Percentiles rank a stretch among this genome's conserved stretches.
These are phyloP conservation scores for Zoroaster sp. DNA, from an alignment of 53 echinoderm and acorn worm genomes.

Conservation along the genomic window DNA sequence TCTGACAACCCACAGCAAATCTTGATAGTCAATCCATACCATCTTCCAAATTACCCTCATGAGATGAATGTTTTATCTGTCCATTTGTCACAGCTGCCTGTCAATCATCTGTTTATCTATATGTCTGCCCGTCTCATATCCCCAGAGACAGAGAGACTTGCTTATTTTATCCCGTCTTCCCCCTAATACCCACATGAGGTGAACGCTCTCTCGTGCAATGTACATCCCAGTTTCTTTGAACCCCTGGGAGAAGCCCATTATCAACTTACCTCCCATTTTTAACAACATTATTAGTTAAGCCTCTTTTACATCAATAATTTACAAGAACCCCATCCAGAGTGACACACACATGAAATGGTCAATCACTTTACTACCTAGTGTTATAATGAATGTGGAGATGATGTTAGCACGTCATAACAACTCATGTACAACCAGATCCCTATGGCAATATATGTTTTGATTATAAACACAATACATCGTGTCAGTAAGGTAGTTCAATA, in stretches of 20 bases:
- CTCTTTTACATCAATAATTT: not conserved
- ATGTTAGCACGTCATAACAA: not conserved
- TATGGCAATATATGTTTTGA: not conserved
- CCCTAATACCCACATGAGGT: not conserved
- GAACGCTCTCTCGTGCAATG: not conserved
- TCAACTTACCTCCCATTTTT: conserved; percentile 7
- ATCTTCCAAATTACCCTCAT: too few species aligned
- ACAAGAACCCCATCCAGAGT: not conserved
- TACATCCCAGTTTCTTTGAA: not conserved
- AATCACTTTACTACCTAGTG: not conserved
- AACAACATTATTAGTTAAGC: not conserved
- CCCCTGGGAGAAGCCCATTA: conserved; percentile 19
- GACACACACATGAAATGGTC: not conserved
- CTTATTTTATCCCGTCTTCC: not conserved
- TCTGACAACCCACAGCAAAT: too few species aligned
- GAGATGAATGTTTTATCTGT: too few species aligned
- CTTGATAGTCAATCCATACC: too few species aligned
- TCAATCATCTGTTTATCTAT: not conserved
- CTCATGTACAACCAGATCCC: conserved; percentile 6
- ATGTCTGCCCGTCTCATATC: not conserved
- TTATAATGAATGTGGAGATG: not conserved
- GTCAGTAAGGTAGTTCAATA: not conserved
- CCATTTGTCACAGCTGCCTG: not conserved
- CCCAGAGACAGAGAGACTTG: too few species aligned
- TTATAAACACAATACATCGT: not conserved